These are phyloP conservation scores for Synergus laeviventris DNA, from an alignment of 2,888 invertebrate species.

Conservation along the genomic window DNA sequence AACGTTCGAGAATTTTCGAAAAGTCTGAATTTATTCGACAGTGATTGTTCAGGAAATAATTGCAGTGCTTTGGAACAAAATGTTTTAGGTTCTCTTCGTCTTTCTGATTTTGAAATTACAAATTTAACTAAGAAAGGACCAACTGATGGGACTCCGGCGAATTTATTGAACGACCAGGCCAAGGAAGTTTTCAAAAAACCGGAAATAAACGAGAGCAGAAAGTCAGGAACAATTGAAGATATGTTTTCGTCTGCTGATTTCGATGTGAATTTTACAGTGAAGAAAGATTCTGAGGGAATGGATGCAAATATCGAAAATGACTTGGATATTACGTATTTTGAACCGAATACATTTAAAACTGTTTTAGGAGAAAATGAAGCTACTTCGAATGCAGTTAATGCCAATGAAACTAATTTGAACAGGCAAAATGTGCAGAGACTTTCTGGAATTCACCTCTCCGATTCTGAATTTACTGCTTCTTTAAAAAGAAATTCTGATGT, in stretches of 20 bases:
- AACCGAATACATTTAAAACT: background rate
- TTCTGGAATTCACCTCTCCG: slow-evolving; percentile 20
- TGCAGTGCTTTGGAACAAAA: slow-evolving; percentile 77
- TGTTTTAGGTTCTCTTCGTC: slow-evolving; percentile 61
- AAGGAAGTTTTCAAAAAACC: background rate
- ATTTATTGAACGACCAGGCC: background rate
- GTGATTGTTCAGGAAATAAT: slow-evolving; percentile 78
- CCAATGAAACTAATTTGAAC: background rate
- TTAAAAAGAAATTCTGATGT: background rate
- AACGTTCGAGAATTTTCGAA: slow-evolving; percentile 59
- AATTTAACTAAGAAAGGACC: slow-evolving; percentile 39
- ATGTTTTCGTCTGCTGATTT: background rate
- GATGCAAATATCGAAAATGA: slow-evolving; percentile 7
- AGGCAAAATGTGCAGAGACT: background rate
- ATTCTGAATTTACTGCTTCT: slow-evolving; percentile 36
- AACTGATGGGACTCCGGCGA: background rate
- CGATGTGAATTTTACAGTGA: background rate
- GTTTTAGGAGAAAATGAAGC: background rate
- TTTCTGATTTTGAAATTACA: slow-evolving; percentile 60
- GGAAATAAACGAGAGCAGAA: background rate
- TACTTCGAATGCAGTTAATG: background rate
- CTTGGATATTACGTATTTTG: background rate
- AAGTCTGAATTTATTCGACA: slow-evolving; percentile 80
- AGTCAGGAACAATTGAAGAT: background rate
- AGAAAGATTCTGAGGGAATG: background rate